phyloP scores from a whole-genome alignment of 2,888 invertebrate species.

The Rhagonycha fulva region DNA sequence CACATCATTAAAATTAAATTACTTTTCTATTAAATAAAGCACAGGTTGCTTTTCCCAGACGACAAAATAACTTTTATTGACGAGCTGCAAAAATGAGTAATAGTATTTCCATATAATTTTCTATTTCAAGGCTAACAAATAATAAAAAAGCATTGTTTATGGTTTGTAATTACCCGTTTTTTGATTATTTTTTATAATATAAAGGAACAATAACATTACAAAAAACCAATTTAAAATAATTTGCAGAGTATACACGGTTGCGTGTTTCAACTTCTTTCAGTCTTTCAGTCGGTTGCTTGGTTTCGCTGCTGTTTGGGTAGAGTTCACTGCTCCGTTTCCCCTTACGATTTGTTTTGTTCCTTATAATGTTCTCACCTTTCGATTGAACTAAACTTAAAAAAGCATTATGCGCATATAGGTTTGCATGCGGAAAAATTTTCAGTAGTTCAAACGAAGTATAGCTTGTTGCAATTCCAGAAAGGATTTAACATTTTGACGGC shows the following conservation, averaged over 20 bases:
- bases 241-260: not conserved
- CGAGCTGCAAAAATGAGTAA: not conserved
- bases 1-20: conserved; percentile 11
- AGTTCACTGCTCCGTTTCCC: conserved; percentile 26
- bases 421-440: not conserved
- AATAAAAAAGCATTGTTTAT: not conserved
- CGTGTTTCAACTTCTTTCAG: conserved; percentile 2
- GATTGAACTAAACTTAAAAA: conserved; percentile 13
- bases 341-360: conserved; percentile 13
- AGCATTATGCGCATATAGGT: conserved; percentile 15
- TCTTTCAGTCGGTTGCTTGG: conserved; percentile 26
- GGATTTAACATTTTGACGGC: conserved; percentile 2
- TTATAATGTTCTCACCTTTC: conserved; percentile 23
- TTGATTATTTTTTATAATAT: not conserved
- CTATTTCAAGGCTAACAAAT: conserved; percentile 6
- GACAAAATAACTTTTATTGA: not conserved
- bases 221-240: not conserved
- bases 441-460: not conserved
- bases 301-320: conserved; percentile 20
- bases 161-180: not conserved
- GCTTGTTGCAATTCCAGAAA: not conserved
- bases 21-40: conserved; percentile 6
- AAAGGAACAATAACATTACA: not conserved
- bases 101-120: conserved; percentile 3
- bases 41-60: conserved; percentile 15